Percentiles rank a stretch among this genome's conserved stretches.
phyloP scores from a whole-genome alignment of 1,140 invertebrate genomes.

The Steinernema khuongi region DNA sequence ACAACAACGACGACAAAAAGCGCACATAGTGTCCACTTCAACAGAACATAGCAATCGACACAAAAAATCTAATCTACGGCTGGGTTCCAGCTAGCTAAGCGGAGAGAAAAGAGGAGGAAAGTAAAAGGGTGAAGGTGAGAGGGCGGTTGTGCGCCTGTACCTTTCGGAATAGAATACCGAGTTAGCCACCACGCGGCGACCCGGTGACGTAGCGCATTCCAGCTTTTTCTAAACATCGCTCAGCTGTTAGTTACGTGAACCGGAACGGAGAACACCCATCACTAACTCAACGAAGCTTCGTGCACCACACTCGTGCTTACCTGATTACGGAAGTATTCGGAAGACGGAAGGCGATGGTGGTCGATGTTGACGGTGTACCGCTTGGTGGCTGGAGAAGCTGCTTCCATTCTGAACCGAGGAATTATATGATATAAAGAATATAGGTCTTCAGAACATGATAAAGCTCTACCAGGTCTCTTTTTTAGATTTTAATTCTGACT shows the following conservation, averaged over 20 bases:
- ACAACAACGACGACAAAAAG: not conserved
- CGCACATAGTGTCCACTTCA: no score
- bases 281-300: not conserved
- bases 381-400: not conserved
- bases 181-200: constrained; percentile 11
- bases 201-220: constrained; percentile 9
- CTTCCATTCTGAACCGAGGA: not conserved
- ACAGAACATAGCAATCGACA: no score
- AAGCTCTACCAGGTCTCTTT: no score
- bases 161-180: constrained; percentile 10
- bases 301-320: not conserved
- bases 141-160: not conserved
- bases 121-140: not conserved
- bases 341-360: not conserved
- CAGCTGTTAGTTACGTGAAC: constrained; percentile 10
- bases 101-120: constrained; percentile 5
- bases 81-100: not conserved
- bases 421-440: no score
- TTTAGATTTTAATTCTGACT: no score
- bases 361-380: not conserved
- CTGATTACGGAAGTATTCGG: not conserved
- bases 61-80: no score
- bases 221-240: constrained; percentile 8
- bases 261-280: not conserved
- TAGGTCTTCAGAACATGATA: no score